A percentile compares a stretch with the other conserved stretches of the same genome.
These are phyloP conservation scores for Labeo rohita DNA, from an alignment of 2,113 vertebrate genomes.

Conservation along the genomic window DNA sequence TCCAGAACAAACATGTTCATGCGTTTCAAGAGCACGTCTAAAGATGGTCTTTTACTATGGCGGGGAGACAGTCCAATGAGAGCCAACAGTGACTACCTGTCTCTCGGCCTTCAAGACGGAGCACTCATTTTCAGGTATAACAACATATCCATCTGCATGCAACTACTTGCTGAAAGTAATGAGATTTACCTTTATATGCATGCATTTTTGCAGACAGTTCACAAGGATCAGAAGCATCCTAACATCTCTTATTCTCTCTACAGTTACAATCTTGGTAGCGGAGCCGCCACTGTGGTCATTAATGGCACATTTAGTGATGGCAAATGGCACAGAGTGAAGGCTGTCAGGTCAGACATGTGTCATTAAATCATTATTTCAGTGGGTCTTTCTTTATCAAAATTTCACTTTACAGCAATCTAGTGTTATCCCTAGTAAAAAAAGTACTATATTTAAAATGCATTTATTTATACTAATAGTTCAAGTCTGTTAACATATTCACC, in stretches of 20 bases:
- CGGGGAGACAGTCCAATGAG: slow-evolving; percentile 87
- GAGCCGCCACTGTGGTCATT: slow-evolving; percentile 78
- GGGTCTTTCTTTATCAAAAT: background rate
- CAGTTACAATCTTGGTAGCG: slow-evolving; percentile 95
- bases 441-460: no score
- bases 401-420: no score
- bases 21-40: slow-evolving; percentile 91
- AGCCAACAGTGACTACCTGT: slow-evolving; percentile 91
- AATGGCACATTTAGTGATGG: slow-evolving; percentile 91
- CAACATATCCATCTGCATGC: no score
- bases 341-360: slow-evolving; percentile 82
- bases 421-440: no score
- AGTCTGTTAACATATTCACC: no score
- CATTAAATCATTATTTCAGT: background rate
- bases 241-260: background rate
- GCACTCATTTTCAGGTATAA: slow-evolving; percentile 88
- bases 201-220: background rate
- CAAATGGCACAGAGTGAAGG: slow-evolving; percentile 92
- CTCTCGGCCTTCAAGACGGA: slow-evolving; percentile 89
- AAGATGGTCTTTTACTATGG: slow-evolving; percentile 92
- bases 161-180: background rate
- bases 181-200: background rate
- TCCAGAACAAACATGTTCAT: slow-evolving; percentile 89
- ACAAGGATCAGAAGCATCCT: background rate
- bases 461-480: no score